Evolutionary conservation across 2,888 invertebrate genomes (phyloP).

Genomic region (Plusia festucae): DNA sequence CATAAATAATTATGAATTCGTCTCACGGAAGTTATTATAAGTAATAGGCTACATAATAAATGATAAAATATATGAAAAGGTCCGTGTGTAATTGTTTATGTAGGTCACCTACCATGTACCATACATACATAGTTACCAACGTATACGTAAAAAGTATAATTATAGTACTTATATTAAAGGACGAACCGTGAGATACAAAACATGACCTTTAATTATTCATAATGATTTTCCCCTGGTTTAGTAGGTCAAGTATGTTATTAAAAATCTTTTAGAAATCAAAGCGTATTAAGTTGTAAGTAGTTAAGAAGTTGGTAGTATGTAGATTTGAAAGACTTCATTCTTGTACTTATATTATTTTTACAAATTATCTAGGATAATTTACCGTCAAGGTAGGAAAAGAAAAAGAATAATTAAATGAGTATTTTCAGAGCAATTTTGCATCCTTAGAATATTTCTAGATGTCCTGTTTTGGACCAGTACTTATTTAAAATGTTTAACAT

Average conservation of each 20-base stretch:
- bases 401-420: no score
- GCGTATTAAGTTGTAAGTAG: not conserved
- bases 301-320: not conserved
- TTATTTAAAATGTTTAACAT: no score
- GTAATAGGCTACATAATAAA: constrained; percentile 26
- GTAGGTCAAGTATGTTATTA: constrained; percentile 39
- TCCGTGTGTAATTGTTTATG: constrained; percentile 19
- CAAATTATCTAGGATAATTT: no score
- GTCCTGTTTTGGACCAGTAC: no score
- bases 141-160: not conserved
- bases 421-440: no score
- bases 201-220: constrained; percentile 61
- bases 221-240: constrained; percentile 43
- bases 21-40: no score
- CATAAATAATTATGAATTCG: no score
- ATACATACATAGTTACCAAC: not conserved
- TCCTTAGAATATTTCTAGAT: no score
- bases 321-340: no score
- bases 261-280: constrained; percentile 23
- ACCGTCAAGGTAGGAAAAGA: no score
- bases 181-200: constrained; percentile 44
- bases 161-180: not conserved
- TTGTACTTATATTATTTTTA: no score
- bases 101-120: constrained; percentile 33
- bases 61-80: constrained; percentile 25